Evolutionary conservation across 2,888 invertebrate species (phyloP).

Genomic region (Chrysolina haemoptera): DNA sequence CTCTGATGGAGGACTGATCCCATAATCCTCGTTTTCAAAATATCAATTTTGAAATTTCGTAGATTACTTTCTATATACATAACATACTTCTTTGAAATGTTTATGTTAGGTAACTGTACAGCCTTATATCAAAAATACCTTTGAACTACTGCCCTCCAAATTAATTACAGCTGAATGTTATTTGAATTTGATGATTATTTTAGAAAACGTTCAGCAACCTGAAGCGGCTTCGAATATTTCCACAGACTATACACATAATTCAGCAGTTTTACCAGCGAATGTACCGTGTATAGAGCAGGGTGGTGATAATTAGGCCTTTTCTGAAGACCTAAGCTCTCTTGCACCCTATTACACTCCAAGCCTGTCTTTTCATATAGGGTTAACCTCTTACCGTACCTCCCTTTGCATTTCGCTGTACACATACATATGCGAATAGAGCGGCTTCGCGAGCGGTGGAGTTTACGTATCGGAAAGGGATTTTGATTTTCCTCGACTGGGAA

Average conservation of each 20-base stretch:
- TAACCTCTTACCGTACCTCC: slow-evolving; percentile 52
- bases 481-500: slow-evolving; percentile 23
- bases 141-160: no score
- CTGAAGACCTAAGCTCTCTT: slow-evolving; percentile 61
- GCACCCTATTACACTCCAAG: slow-evolving; percentile 60
- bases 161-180: neutral
- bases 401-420: slow-evolving; percentile 43
- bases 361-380: slow-evolving; percentile 58
- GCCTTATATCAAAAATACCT: no score
- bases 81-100: no score
- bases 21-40: no score
- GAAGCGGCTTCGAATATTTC: slow-evolving; percentile 12
- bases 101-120: no score
- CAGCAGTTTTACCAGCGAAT: slow-evolving; percentile 47
- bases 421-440: slow-evolving; percentile 30
- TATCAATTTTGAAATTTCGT: no score
- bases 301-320: slow-evolving; percentile 68
- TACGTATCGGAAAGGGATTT: slow-evolving; percentile 24
- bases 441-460: slow-evolving; percentile 27
- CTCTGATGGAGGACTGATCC: no score
- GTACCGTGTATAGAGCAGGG: slow-evolving; percentile 60
- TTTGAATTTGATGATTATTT: neutral
- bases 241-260: slow-evolving; percentile 43
- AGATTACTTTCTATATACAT: no score
- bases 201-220: neutral